phyloP scores from a whole-genome alignment of 2,888 invertebrate species.

The Synergus laeviventris region DNA sequence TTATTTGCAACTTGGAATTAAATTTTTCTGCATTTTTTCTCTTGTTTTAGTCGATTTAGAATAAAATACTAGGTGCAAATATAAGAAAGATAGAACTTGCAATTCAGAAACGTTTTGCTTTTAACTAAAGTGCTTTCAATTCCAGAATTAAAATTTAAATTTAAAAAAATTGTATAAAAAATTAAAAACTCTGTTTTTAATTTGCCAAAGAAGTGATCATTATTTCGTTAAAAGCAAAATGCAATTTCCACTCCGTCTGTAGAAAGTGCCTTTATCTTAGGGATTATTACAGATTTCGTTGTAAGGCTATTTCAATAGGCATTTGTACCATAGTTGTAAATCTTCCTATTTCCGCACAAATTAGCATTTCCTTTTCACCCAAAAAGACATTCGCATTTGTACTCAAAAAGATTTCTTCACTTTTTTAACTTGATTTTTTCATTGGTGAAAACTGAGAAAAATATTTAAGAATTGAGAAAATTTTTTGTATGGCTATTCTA shows the following conservation, averaged over 20 bases:
- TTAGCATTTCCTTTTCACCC: slow-evolving; percentile 8
- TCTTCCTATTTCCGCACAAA: slow-evolving; percentile 5
- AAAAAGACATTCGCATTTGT: slow-evolving; percentile 8
- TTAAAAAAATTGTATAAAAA: neutral
- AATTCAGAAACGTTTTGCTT: neutral
- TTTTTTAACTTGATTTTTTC: neutral
- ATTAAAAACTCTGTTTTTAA: slow-evolving; percentile 5
- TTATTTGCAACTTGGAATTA: neutral
- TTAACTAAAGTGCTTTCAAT: neutral
- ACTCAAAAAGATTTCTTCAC: neutral
- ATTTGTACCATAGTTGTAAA: slow-evolving; percentile 22
- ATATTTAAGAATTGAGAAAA: neutral
- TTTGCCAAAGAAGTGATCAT: slow-evolving; percentile 21
- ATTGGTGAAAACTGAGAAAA: neutral
- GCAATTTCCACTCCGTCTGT: slow-evolving; percentile 23
- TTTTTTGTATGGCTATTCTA: neutral
- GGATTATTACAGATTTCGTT: neutral
- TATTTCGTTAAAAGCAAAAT: slow-evolving; percentile 16
- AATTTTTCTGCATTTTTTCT: neutral
- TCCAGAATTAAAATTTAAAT: neutral
- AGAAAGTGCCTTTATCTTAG: slow-evolving; percentile 33
- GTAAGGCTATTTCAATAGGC: slow-evolving; percentile 6
- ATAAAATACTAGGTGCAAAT: neutral
- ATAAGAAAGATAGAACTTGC: neutral
- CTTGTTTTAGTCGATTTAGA: neutral